These are phyloP conservation scores for Hesperia comma DNA, from an alignment of 2,888 invertebrate genomes.

Conservation along the genomic window DNA sequence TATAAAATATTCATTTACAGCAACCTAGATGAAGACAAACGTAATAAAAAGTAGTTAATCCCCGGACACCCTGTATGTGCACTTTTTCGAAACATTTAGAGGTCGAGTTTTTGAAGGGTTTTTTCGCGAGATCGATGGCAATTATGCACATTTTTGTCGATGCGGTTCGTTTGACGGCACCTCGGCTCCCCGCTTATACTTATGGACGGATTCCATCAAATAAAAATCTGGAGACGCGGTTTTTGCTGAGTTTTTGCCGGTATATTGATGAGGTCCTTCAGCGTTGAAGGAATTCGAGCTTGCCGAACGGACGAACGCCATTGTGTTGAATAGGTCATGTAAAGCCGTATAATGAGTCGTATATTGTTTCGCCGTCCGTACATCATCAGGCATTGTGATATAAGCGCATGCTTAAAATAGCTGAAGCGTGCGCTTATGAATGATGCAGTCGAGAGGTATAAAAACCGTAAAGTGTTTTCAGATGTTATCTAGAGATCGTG, in stretches of 20 bases:
- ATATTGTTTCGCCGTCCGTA: conserved; percentile 2
- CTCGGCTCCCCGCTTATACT: conserved; percentile 66
- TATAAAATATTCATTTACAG: too few relatives aligned
- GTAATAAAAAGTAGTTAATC: neutral
- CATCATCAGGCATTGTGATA: conserved; percentile 4
- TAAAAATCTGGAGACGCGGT: conserved; percentile 73
- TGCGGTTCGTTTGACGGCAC: conserved; percentile 73
- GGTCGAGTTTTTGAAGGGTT: conserved; percentile 79
- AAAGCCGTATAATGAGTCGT: conserved; percentile 32
- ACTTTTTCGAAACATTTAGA: conserved; percentile 82
- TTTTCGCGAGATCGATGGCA: conserved; percentile 74
- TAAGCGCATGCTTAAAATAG: neutral
- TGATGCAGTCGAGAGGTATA: neutral
- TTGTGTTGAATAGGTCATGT: conserved; percentile 37
- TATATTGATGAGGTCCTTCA: conserved; percentile 75
- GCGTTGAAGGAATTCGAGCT: conserved; percentile 73
- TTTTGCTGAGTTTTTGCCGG: conserved; percentile 77
- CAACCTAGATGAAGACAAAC: too few relatives aligned
- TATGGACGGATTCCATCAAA: conserved; percentile 78
- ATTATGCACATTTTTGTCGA: conserved; percentile 83
- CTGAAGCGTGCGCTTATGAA: neutral
- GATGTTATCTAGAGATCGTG: neutral
- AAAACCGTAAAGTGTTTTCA: too few relatives aligned
- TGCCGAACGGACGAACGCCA: conserved; percentile 37
- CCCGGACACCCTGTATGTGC: conserved; percentile 69